A percentile compares a stretch with the other conserved stretches of the same genome.
These are phyloP conservation scores for Ophiodon elongatus DNA, from an alignment of 2,113 vertebrate species.

Conservation along the genomic window DNA sequence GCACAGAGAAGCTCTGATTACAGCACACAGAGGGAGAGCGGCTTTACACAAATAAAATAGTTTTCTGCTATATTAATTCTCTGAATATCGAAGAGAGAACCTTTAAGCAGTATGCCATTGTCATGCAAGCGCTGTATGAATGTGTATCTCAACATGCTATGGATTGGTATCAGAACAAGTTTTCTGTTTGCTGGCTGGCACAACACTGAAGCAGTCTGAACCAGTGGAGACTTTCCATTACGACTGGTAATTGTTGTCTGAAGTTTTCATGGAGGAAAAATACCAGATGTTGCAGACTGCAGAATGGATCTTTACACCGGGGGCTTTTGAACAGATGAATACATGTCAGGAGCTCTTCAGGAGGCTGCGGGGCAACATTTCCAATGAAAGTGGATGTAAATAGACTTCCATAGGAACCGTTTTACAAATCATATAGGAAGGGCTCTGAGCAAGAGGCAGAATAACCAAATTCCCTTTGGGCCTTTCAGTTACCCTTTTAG, in stretches of 20 bases:
- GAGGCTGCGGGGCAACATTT: slow-evolving; percentile 21
- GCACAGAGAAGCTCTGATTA: too few relatives aligned
- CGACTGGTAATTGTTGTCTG: slow-evolving; percentile 20
- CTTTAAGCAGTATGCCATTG: background rate
- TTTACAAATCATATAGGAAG: slow-evolving; percentile 1
- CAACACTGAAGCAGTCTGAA: background rate
- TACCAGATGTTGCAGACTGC: slow-evolving; percentile 52
- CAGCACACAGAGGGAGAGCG: background rate
- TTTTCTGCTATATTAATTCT: background rate
- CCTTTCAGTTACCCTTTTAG: slow-evolving; percentile 23
- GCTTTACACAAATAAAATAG: background rate
- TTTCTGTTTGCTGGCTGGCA: background rate
- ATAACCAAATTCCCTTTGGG: slow-evolving; percentile 4
- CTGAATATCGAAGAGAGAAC: background rate
- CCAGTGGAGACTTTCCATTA: background rate
- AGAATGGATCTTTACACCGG: slow-evolving; percentile 23
- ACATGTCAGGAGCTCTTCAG: slow-evolving; percentile 5
- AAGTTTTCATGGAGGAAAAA: slow-evolving; percentile 4
- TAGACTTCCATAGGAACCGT: slow-evolving; percentile 8
- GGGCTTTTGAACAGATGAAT: slow-evolving; percentile 45
- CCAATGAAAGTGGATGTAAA: slow-evolving; percentile 32
- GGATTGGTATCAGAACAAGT: background rate
- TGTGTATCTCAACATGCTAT: background rate
- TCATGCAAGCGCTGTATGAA: background rate
- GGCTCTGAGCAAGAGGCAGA: slow-evolving; percentile 12